A percentile compares a stretch with the other conserved stretches of the same genome.
Evolutionary conservation across 1,140 invertebrate genomes (phyloP).

Genomic region (Pentalonia nigronervosa): DNA sequence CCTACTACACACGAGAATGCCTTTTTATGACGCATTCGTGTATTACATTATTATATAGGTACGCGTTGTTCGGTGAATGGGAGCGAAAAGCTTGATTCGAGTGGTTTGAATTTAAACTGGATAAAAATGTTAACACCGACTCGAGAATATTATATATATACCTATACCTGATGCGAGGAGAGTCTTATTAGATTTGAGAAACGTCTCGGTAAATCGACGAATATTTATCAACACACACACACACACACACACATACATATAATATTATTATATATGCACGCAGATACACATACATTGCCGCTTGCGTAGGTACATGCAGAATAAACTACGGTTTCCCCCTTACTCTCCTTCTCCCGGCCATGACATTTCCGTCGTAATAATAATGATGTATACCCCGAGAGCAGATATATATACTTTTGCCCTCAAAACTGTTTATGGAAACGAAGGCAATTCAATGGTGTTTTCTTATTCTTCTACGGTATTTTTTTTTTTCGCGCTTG

Average conservation of each 20-base stretch:
- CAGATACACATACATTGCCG: background rate
- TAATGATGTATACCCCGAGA: slow-evolving; percentile 40
- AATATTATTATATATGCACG: background rate
- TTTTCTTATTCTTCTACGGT: slow-evolving; percentile 7
- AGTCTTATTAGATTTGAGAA: slow-evolving; percentile 41
- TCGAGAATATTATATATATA: background rate
- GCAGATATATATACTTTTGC: slow-evolving; percentile 16
- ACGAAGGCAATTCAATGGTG: slow-evolving; percentile 44
- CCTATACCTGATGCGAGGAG: background rate
- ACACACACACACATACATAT: background rate
- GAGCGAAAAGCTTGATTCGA: slow-evolving; percentile 28
- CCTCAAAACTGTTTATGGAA: slow-evolving; percentile 53
- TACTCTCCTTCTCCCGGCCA: background rate
- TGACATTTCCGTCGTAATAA: slow-evolving; percentile 39
- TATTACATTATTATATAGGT: background rate
- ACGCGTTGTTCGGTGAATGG: background rate
- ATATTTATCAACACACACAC: slow-evolving; percentile 25
- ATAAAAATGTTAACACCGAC: slow-evolving; percentile 26
- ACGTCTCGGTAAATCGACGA: slow-evolving; percentile 40
- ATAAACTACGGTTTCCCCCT: background rate
- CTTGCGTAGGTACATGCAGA: background rate
- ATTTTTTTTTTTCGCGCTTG: background rate
- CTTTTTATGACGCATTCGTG: background rate
- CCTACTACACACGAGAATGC: background rate
- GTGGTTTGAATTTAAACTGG: slow-evolving; percentile 41